These are phyloP conservation scores for Grantiella picta DNA, from an alignment of 2,113 vertebrate species.

Conservation along the genomic window DNA sequence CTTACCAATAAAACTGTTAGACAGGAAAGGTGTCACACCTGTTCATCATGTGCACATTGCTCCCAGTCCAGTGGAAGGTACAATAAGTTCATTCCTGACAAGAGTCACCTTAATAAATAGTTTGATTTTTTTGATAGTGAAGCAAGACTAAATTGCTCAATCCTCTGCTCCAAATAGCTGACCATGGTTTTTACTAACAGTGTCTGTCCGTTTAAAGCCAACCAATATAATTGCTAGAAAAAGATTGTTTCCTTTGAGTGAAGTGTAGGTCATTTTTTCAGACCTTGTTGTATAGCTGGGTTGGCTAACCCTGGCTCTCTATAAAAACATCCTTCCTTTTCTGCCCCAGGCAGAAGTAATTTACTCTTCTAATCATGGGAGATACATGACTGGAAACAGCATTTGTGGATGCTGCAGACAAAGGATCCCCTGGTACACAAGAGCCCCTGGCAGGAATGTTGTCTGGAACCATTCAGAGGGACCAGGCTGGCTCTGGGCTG, in stretches of 20 bases:
- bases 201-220: not conserved
- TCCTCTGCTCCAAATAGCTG: conserved; percentile 13
- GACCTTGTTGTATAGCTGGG: not conserved
- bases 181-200: not conserved
- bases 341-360: not conserved
- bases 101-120: not conserved
- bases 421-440: not conserved
- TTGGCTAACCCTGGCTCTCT: not conserved
- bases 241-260: not conserved
- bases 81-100: not conserved
- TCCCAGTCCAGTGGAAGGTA: not conserved
- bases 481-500: not conserved
- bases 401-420: not conserved
- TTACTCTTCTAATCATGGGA: not conserved
- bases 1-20: not conserved
- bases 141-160: conserved; percentile 11
- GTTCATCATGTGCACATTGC: not conserved
- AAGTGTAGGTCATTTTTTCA: not conserved
- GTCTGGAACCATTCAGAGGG: not conserved
- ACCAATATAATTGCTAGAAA: not conserved
- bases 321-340: not conserved
- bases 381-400: not conserved
- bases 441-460: not conserved
- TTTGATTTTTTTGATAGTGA: conserved; percentile 16
- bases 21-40: not conserved